phyloP scores from a whole-genome alignment of 2,888 invertebrate genomes.

The Synanthedon andrenaeformis region DNA sequence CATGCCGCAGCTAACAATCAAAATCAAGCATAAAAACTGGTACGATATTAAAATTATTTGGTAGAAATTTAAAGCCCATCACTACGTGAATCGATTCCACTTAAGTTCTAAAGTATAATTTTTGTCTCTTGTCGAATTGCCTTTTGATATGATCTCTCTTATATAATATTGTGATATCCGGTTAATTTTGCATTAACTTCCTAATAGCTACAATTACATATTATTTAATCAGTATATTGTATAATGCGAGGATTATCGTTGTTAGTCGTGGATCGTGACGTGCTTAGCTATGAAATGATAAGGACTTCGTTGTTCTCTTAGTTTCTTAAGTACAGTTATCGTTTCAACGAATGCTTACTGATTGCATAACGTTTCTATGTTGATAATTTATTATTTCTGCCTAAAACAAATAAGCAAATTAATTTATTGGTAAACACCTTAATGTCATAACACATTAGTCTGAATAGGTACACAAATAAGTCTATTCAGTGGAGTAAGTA shows the following conservation, averaged over 20 bases:
- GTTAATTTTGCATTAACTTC: slow-evolving; percentile 32
- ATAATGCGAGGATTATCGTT: slow-evolving; percentile 26
- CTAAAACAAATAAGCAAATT: not conserved
- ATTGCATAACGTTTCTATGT: slow-evolving; percentile 8
- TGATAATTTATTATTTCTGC: slow-evolving; percentile 7
- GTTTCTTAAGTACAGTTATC: slow-evolving; percentile 5
- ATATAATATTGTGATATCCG: slow-evolving; percentile 14
- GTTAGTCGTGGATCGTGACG: slow-evolving; percentile 31
- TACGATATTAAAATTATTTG: no score
- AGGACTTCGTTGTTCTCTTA: not conserved
- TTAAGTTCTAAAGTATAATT: not conserved
- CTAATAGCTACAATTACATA: slow-evolving; percentile 41
- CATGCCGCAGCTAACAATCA: no score
- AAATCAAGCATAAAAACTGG: no score
- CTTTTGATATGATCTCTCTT: not conserved
- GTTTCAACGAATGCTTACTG: slow-evolving; percentile 6
- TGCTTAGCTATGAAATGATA: slow-evolving; percentile 6
- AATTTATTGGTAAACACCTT: not conserved
- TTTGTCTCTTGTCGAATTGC: not conserved
- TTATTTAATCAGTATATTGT: slow-evolving; percentile 38
- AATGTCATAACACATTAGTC: not conserved
- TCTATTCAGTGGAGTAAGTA: no score
- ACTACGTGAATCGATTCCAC: not conserved
- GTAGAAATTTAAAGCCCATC: not conserved
- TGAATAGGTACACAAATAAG: no score